Evolutionary conservation across 2,113 vertebrate species (phyloP), one percentile per base, ranked within the genome.

Genomic region (Etia nguti): DNA sequence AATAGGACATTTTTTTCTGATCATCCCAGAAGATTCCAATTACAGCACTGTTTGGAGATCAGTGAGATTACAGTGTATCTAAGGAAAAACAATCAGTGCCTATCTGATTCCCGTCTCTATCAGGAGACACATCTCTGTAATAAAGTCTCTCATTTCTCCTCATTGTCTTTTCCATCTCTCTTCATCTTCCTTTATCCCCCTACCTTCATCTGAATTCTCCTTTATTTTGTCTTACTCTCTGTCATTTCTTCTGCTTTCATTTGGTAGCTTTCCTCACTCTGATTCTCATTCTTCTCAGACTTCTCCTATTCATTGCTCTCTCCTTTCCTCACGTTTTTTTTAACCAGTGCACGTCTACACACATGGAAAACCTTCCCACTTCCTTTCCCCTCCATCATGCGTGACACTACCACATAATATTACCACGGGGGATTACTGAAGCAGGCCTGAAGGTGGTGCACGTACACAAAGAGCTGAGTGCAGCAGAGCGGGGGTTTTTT

Each of bases 81-180:
- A 93, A 94, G 92, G 92, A 93, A 96, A 95, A 96, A 97, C 96
- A 96, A 96, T 97, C 96, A 96, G 89, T 89, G 93, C 92, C 93
- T 96, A 96, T 97, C 96, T 96, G 96, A 96, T 97, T 91, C 89
- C 62, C 82, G 70, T 92, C 91, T 95, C 95, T 91, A 94, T 91
- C 90, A 62, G 89, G 79, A 92, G 92, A 92, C 89, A 86, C 80
- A 83, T 92, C 79, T 81, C 85, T 88, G 91, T 94, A 96, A 94
- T 93, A 93, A 95, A 94, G 93, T 92, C 87, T 88, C 89, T 86
- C 88, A 87, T 94, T 92, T 88, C 92, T 88, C 79, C 84, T 81
- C 82, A 34, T 88, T 86, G 80, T 77, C 36, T 75, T 68, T 70
- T 43, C 80, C 18, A 70, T 91, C 84, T 84, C 56, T 75, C 60